Evolutionary conservation across 2,113 vertebrate genomes (phyloP).

Genomic region (Triplophysa tibetana): DNA sequence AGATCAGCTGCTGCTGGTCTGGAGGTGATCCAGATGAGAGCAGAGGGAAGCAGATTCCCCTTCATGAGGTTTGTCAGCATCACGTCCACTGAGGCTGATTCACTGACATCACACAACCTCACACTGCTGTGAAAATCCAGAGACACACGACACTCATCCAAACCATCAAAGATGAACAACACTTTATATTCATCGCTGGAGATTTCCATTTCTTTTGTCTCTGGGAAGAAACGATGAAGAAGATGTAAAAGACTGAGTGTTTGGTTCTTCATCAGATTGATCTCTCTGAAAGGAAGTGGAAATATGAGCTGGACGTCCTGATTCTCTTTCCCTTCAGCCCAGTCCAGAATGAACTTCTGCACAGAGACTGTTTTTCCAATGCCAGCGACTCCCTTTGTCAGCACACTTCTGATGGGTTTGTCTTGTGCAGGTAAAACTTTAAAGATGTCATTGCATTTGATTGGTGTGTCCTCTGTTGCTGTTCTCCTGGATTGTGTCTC

Average conservation of each 20-base stretch:
- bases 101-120: too few relatives aligned
- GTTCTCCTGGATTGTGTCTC: neutral
- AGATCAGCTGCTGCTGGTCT: too few relatives aligned
- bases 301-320: constrained; percentile 29
- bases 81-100: too few relatives aligned
- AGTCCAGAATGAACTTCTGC: constrained; percentile 43
- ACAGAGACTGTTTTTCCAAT: constrained; percentile 32
- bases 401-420: constrained; percentile 12
- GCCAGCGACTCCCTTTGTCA: constrained; percentile 26
- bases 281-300: constrained; percentile 34
- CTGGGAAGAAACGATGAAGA: constrained; percentile 23
- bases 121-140: too few relatives aligned
- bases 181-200: neutral
- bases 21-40: too few relatives aligned
- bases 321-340: constrained; percentile 35
- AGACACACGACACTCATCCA: too few relatives aligned
- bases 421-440: constrained; percentile 12
- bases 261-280: constrained; percentile 36
- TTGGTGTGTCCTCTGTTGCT: neutral
- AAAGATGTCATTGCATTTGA: constrained; percentile 38
- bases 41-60: too few relatives aligned
- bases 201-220: neutral
- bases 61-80: too few relatives aligned
- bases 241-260: constrained; percentile 17
- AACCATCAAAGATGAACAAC: constrained; percentile 39